phyloP scores from a whole-genome alignment of 2,797 vertebrate species.

The Psittacula echo region DNA sequence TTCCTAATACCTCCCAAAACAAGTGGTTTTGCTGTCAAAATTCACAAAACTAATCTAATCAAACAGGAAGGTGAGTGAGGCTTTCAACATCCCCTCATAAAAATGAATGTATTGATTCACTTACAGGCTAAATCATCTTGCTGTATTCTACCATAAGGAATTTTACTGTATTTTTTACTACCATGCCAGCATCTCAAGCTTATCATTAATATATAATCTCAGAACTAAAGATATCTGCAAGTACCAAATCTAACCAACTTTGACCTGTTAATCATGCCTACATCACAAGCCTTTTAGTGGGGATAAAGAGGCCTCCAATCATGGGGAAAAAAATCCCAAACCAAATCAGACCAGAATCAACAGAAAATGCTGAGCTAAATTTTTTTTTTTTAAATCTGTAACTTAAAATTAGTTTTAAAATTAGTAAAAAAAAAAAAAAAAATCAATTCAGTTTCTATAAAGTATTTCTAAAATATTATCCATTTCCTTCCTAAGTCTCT shows the following conservation, averaged over 20 bases:
- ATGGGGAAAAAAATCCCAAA: neutral
- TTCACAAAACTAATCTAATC: neutral
- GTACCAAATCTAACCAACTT: neutral
- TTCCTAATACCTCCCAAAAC: neutral
- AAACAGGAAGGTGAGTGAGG: neutral
- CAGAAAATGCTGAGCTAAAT: neutral
- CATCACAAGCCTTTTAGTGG: neutral
- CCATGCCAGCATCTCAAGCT: neutral
- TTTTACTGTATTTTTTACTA: neutral
- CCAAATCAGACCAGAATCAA: neutral
- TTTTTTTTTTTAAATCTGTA: neutral
- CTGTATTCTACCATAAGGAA: neutral
- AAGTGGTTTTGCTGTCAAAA: constrained; percentile 17
- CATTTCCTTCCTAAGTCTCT: neutral
- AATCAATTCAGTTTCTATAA: neutral
- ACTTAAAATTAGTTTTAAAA: neutral
- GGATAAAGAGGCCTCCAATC: neutral
- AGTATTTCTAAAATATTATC: neutral
- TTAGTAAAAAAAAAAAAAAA: neutral
- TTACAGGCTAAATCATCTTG: neutral
- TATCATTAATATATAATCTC: neutral
- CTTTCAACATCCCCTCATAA: neutral
- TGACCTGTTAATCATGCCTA: neutral
- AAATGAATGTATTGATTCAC: neutral
- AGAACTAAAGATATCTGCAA: neutral